A percentile compares a stretch with the other conserved stretches of the same genome.
These are phyloP conservation scores for Priocnemis perturbator DNA, from an alignment of 2,888 invertebrate species.

Conservation along the genomic window DNA sequence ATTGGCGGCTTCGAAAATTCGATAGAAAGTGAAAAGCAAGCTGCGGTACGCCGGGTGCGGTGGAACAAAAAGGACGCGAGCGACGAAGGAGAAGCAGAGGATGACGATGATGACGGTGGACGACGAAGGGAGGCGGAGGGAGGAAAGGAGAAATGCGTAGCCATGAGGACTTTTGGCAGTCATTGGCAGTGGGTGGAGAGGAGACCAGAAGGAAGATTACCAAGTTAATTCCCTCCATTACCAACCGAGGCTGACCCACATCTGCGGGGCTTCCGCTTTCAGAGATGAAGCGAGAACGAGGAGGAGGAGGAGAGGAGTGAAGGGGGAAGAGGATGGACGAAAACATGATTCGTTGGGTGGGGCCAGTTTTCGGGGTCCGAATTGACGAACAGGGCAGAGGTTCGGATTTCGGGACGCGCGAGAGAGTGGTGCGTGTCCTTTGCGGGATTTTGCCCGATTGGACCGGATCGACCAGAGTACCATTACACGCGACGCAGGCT, in stretches of 20 bases:
- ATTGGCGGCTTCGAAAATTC: constrained; percentile 45
- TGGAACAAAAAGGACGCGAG: neutral
- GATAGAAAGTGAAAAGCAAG: constrained; percentile 51
- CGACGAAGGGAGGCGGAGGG: constrained; percentile 9
- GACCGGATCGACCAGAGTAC: too few relatives aligned
- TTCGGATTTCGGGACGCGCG: too few relatives aligned
- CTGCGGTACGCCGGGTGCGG: constrained; percentile 20
- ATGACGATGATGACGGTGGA: neutral
- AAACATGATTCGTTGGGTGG: constrained; percentile 12
- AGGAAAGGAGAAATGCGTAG: too few relatives aligned
- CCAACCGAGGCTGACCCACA: constrained; percentile 46
- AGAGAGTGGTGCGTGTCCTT: too few relatives aligned
- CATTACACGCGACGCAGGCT: too few relatives aligned
- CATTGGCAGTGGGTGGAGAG: constrained; percentile 41
- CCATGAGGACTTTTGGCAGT: too few relatives aligned
- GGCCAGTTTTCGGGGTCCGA: neutral
- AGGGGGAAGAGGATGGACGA: constrained; percentile 24
- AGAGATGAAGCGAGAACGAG: constrained; percentile 7
- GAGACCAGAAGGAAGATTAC: constrained; percentile 40
- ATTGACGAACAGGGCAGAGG: neutral
- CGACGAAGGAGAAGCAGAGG: neutral
- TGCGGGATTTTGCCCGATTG: too few relatives aligned
- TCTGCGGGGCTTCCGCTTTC: constrained; percentile 48
- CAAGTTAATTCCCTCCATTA: constrained; percentile 50
- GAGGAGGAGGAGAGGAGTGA: constrained; percentile 16